Percentiles rank a stretch among this genome's conserved stretches.
These are phyloP conservation scores for Amphiprion ocellaris DNA, from an alignment of 2,113 vertebrate species.

Conservation along the genomic window DNA sequence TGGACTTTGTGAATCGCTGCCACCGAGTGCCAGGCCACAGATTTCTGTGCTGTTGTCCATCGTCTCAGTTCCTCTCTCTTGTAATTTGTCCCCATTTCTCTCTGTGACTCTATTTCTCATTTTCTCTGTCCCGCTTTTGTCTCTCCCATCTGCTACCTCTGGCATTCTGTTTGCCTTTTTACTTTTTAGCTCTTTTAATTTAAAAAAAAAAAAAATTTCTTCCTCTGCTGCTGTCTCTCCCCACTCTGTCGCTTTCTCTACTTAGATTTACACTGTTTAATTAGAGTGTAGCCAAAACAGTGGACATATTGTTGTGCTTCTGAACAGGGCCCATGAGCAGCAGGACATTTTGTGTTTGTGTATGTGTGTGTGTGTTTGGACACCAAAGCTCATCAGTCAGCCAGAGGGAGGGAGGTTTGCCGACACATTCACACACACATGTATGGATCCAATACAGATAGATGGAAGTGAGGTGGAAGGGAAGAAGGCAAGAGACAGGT, in stretches of 20 bases:
- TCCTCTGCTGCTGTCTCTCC: constrained; percentile 45
- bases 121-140: constrained; percentile 38
- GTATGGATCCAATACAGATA: constrained; percentile 29
- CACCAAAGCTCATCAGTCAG: constrained; percentile 61
- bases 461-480: constrained; percentile 37
- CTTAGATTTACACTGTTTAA: constrained; percentile 71
- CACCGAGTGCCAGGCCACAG: constrained; percentile 35
- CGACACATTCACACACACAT: constrained; percentile 5
- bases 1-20: constrained; percentile 33
- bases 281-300: constrained; percentile 70
- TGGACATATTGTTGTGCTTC: constrained; percentile 75
- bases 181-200: constrained; percentile 27
- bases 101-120: constrained; percentile 28
- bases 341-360: constrained; percentile 58
- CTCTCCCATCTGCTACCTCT: constrained; percentile 53
- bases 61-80: constrained; percentile 44
- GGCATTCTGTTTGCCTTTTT: constrained; percentile 17
- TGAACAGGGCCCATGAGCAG: constrained; percentile 61
- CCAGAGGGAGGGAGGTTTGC: constrained; percentile 27
- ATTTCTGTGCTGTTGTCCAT: constrained; percentile 53
- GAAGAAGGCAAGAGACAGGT: constrained; percentile 47
- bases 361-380: constrained; percentile 33
- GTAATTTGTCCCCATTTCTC: constrained; percentile 47
- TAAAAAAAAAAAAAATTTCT: background rate
- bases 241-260: constrained; percentile 45